These are phyloP conservation scores for Patagioenas fasciata DNA, from an alignment of 2,113 vertebrate species.

Conservation along the genomic window DNA sequence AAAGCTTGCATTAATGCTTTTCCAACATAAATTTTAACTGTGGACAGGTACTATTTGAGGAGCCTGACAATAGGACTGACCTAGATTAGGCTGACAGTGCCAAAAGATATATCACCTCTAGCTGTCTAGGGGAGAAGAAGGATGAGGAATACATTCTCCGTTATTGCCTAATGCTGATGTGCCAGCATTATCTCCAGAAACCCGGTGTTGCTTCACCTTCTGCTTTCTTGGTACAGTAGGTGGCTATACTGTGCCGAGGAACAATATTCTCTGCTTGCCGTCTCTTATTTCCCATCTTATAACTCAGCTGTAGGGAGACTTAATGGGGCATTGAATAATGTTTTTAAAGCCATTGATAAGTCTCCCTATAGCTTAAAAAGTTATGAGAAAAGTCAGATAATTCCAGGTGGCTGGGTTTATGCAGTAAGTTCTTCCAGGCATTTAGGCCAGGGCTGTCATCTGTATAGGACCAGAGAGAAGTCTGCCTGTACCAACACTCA, in stretches of 20 bases:
- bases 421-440: background rate
- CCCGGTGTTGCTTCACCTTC: background rate
- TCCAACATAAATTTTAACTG: slow-evolving; percentile 81
- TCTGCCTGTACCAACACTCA: background rate
- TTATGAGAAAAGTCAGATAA: background rate
- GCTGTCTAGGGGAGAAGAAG: slow-evolving; percentile 75
- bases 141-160: slow-evolving; percentile 76
- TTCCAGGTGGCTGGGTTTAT: background rate
- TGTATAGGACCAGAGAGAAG: background rate
- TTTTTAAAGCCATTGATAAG: slow-evolving; percentile 18
- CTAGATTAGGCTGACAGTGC: slow-evolving; percentile 80
- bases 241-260: background rate
- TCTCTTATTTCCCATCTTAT: background rate
- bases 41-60: slow-evolving; percentile 81
- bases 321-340: background rate
- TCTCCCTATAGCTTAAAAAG: background rate
- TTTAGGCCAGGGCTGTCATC: background rate
- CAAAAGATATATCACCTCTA: slow-evolving; percentile 77
- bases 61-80: slow-evolving; percentile 78
- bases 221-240: background rate
- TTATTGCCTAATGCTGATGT: slow-evolving; percentile 73
- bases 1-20: slow-evolving; percentile 83
- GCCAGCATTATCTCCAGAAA: slow-evolving; percentile 68
- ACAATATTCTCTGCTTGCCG: background rate
- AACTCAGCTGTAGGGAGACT: background rate